Percentiles rank a stretch among this genome's conserved stretches.
Conservation (phyloP, 2,113 vertebrate species). For the Tonatia bakeri region DNA sequence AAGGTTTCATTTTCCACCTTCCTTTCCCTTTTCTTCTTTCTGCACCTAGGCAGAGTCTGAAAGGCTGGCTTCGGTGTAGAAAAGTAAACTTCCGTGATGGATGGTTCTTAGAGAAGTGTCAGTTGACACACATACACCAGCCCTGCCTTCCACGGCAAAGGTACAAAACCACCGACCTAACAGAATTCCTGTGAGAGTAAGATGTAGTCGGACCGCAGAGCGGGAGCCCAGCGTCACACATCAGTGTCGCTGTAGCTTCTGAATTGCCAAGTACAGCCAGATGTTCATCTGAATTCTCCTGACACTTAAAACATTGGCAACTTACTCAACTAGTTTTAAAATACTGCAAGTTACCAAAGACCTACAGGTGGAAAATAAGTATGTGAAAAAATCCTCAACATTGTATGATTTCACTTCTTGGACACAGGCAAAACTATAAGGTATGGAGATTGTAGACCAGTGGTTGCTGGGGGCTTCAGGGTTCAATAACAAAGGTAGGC, state of each 20-base stretch:
- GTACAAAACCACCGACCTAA: neutral
- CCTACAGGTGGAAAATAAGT: neutral
- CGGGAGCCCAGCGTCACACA: accelerated
- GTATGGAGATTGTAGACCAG: neutral
- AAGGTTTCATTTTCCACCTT: too few species aligned
- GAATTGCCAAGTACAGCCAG: neutral
- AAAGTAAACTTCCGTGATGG: neutral
- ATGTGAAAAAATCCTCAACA: neutral
- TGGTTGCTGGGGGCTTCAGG: neutral
- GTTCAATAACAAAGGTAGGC: neutral
- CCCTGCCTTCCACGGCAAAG: neutral
- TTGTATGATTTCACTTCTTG: neutral
- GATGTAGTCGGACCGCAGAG: neutral
- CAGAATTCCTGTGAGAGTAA: neutral
- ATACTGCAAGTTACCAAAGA: neutral
- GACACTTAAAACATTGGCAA: neutral
- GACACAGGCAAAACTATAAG: neutral
- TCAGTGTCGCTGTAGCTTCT: neutral
- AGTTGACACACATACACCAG: neutral
- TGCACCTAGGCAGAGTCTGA: neutral
- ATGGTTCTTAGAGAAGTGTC: neutral
- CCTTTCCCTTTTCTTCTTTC: neutral
- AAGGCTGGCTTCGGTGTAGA: neutral
- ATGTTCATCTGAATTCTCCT: neutral
- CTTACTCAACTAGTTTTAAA: conserved; percentile 11